Percentiles rank a stretch among this genome's conserved stretches.
phyloP scores from a whole-genome alignment of 2,888 invertebrate genomes.

The Nomada fabriciana region DNA sequence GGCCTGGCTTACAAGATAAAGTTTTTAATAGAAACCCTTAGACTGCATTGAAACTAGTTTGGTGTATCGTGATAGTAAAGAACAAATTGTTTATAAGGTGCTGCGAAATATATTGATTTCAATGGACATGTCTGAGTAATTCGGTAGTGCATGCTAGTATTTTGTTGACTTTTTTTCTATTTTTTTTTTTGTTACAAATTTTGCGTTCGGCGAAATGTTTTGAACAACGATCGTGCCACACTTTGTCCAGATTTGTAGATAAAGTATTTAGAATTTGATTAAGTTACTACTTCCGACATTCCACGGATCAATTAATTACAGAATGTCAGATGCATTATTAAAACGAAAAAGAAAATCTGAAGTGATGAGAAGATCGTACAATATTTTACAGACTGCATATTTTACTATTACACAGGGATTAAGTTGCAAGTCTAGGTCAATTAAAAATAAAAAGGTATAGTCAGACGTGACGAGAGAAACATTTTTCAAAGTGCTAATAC shows the following conservation, averaged over 20 bases:
- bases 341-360: slow-evolving; percentile 46
- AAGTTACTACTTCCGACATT: slow-evolving; percentile 39
- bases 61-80: slow-evolving; percentile 39
- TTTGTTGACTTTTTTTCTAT: slow-evolving; percentile 28
- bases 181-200: slow-evolving; percentile 30
- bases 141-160: slow-evolving; percentile 68
- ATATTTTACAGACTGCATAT: slow-evolving; percentile 31
- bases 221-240: slow-evolving; percentile 26
- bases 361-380: slow-evolving; percentile 40
- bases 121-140: slow-evolving; percentile 38
- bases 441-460: not conserved
- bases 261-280: slow-evolving; percentile 17
- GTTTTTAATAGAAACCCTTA: slow-evolving; percentile 24
- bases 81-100: slow-evolving; percentile 51
- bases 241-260: slow-evolving; percentile 6
- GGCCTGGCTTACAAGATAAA: slow-evolving; percentile 36
- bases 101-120: slow-evolving; percentile 54
- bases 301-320: slow-evolving; percentile 29
- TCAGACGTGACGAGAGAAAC: slow-evolving; percentile 25
- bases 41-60: slow-evolving; percentile 61
- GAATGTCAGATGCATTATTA: slow-evolving; percentile 16
- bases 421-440: slow-evolving; percentile 3
- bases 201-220: slow-evolving; percentile 32
- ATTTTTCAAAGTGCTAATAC: not conserved
- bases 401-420: slow-evolving; percentile 11